Conservation (phyloP, 2,113 vertebrate genomes). For the Vicugna pacos region DNA sequence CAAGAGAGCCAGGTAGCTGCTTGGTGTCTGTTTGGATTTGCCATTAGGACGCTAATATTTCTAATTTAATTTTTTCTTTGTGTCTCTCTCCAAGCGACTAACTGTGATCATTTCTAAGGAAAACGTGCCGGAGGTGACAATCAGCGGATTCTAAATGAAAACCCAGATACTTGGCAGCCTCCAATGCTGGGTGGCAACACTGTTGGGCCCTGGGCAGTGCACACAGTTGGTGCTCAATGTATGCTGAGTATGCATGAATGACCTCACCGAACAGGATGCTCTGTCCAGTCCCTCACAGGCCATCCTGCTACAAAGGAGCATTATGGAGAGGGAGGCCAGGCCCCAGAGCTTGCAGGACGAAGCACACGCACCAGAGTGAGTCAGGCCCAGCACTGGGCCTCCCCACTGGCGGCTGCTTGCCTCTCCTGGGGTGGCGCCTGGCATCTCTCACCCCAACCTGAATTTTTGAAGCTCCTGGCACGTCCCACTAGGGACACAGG, state of each 20-base stretch:
- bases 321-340: background rate
- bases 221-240: background rate
- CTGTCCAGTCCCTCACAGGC: background rate
- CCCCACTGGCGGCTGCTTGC: accelerated
- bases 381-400: accelerated
- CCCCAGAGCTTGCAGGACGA: background rate
- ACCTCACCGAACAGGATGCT: accelerated
- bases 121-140: background rate
- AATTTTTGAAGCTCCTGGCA: background rate
- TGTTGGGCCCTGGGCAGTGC: background rate
- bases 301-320: background rate
- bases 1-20: background rate
- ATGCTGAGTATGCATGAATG: background rate
- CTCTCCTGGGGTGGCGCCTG: accelerated
- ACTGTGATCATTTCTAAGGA: background rate
- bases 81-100: background rate
- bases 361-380: background rate
- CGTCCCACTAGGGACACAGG: background rate
- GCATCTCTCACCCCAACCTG: background rate
- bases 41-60: background rate
- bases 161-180: background rate
- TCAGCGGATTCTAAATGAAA: background rate
- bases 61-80: slow-evolving; percentile 53
- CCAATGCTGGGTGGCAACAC: accelerated
- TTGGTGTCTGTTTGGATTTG: background rate